Evolutionary conservation across 2,113 vertebrate genomes (phyloP), one percentile per base, ranked within the genome.

Genomic region (Papio anubis): DNA sequence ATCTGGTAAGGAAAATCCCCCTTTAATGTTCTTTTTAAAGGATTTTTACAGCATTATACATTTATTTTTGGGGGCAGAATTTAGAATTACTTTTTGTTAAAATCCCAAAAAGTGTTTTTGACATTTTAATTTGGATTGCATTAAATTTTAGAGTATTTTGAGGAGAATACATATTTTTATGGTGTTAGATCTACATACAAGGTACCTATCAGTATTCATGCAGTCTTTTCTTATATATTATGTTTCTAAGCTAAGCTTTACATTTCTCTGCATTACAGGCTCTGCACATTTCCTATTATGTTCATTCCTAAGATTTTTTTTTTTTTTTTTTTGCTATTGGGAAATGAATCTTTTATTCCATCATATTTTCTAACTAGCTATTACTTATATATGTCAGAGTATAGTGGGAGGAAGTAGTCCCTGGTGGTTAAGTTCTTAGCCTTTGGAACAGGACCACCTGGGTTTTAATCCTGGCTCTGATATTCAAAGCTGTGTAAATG

Each of bases 141-240:
- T 73, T 73, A 64, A 50, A 43, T 73, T 90, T 90, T 86, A 66
- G 52, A 30, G 23, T 48, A 45, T 72, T 85, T 85, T 43, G 16
- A 30, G 21, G 68, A 93, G 23, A 86, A 93, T 86, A 90, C 73
- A 25, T 93, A 45, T 93, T 72, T 96, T 85, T 45, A 45, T 3
- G 12, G 38, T 75, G n/a, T 61, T 79, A 68, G 40, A 48, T 12
- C 40, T 76, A 59, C 35, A n/a, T 70, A 78, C 48, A 88, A 73
- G 9, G 50, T 17, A 43, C 27, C 94, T 95, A 9, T n/a, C 52
- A 32, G 55, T 72, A 40, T 73, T 79, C 30, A n/a, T 20, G 10
- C 79, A 40, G 64, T 32, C 27, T 43, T 79, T 55, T 50, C 45
- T 68, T 40, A 48, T 23, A 32, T 38, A 57, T 82, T 88, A 35